Conservation (phyloP, 2,888 invertebrate genomes). For the Laothoe populi region DNA sequence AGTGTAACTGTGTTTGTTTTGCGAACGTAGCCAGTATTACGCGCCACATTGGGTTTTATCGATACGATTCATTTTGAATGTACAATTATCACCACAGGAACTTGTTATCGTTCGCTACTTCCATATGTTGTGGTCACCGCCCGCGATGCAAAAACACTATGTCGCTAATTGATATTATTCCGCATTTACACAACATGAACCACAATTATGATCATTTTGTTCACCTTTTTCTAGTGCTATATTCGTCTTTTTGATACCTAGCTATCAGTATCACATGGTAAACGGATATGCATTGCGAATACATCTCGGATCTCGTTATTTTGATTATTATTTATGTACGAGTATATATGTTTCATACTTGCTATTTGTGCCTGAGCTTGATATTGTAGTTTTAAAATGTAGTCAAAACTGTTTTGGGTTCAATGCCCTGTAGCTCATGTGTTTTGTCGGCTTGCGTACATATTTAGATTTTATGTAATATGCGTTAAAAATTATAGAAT, state of each 20-base stretch:
- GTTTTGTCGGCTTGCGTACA: too few relatives aligned
- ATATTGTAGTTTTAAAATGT: too few relatives aligned
- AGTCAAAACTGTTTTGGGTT: too few relatives aligned
- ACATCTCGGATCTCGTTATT: too few relatives aligned
- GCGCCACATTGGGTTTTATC: conserved; percentile 37
- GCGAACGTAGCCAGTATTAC: conserved; percentile 29
- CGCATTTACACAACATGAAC: conserved; percentile 20
- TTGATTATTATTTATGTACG: too few relatives aligned
- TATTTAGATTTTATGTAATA: too few relatives aligned
- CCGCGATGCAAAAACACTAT: conserved; percentile 29
- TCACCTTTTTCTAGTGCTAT: conserved; percentile 30
- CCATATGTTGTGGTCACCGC: conserved; percentile 38
- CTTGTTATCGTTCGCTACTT: conserved; percentile 53
- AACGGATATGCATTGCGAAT: too few relatives aligned
- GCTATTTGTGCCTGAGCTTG: too few relatives aligned
- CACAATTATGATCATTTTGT: conserved; percentile 13
- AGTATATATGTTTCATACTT: too few relatives aligned
- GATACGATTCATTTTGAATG: conserved; percentile 46
- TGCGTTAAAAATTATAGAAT: too few relatives aligned
- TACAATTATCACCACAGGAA: conserved; percentile 56
- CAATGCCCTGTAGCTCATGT: too few relatives aligned
- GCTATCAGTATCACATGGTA: too few relatives aligned
- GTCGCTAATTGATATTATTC: conserved; percentile 29
- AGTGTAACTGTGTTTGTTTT: conserved; percentile 17
- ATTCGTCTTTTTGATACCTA: neutral